Evolutionary conservation across 2,797 vertebrate species (phyloP), one percentile per base, ranked within the genome.

Genomic region (Heterohyrax brucei): DNA sequence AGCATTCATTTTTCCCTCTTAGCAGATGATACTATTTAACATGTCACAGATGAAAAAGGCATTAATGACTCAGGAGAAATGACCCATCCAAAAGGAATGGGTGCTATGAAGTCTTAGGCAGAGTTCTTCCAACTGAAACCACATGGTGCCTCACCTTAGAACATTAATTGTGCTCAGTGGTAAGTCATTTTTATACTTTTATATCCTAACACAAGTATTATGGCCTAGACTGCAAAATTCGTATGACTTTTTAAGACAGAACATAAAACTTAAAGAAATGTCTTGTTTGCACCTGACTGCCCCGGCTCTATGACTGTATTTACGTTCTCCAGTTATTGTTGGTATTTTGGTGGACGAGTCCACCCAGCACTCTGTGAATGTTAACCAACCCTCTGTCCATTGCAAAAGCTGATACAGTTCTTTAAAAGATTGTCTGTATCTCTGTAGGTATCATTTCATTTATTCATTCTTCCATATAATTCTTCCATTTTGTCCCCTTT

Each of bases 21-120:
- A 87, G 70, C 89, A 94, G 91, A 96, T 96, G 95, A 96, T 59
- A 93, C 48, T 62, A 14, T 50, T 94, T 94, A 78, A 61, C 77
- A 24, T 79, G 94, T 95, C 87, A 79, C 59, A 33, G 86, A 89
- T 87, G 61, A 83, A 97, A 77, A 1, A 5, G 72, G 53, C 77
- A 53, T 7, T 1, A 0, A 6, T 93, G 95, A 92, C 87, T 96
- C 96, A 93, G 90, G 62, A 96, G 86, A 91, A 75, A 78, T 62
- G 91, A 87, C 75, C 90, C 85, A 56, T 5, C 0, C 1, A 6
- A 78, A 85, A 53, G 64, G 80, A 92, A 94, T 21, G 30, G 13
- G 24, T 18, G 33, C 91, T 26, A 2, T 46, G 82, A 93, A 78
- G 26, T 53, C 73, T 75, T 28, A 72, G 91, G 50, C 78, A 87